Base-by-base conservation (phyloP, 2,797 vertebrate genomes). In the Periophthalmus magnuspinnatus region DNA sequence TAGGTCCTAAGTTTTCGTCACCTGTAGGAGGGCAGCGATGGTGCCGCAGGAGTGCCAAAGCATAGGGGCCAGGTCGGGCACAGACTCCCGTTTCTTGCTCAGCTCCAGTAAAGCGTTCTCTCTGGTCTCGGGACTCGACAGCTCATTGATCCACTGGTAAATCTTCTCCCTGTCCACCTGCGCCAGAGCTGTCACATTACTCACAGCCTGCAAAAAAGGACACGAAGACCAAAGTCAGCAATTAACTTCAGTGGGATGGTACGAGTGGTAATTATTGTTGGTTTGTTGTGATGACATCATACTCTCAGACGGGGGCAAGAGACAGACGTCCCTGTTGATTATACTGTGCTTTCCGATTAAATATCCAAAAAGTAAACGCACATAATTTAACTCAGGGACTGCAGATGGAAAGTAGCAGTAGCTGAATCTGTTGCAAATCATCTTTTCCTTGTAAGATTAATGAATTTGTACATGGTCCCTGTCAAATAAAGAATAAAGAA, bases 11-110 rank as follows among this genome's bases (percentile, higher is more conserved):
- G 9, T 2, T 38, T 38, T 38, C 36, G 10, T 36, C 74, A 99
- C 97, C 95, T 99, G 97, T 67, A 99, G 88, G 68, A 99, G 95
- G 0, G 97, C 97, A 8, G 97, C 97, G 0, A 99, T 99, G 0
- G 97, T 99, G 75, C 97, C 97, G 71, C 97, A 99, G 0, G 97
- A 99, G 89, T 99, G 97, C 97, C 97, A 99, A 13, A 99, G 94
- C 97, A 99, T 99, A 0, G 97, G 97, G 0, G 97, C 97, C 50
- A 99, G 92, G 85, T 99, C 97, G 2, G 96, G 95, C 71, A 99
- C 97, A 0, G 97, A 99, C 72, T 99, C 97, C 0, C 97, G 93
- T 88, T 99, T 99, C 91, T 99, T 99, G 90, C 97, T 99, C 6
- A 99, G 94, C 88, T 99, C 97, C 87, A 99, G 88, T 88, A 99